Base-by-base conservation (phyloP, 2,113 vertebrate genomes). In the Blennius ocellaris region DNA sequence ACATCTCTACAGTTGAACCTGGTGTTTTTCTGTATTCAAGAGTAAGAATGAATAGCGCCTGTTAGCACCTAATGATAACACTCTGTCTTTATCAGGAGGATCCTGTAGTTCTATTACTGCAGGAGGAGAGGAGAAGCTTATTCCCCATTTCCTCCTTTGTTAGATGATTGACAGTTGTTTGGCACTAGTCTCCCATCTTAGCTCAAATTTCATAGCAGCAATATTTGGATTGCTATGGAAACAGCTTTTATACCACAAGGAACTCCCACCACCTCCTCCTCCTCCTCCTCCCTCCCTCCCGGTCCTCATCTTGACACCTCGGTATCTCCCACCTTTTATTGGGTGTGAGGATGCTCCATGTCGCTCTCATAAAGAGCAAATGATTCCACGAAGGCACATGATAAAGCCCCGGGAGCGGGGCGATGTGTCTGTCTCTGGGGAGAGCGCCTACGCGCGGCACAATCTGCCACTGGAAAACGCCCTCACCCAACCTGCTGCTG, bases 171-270 rank as follows among this genome's bases (percentile, higher is more conserved):
- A 90, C 63, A 44, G 80, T 49, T 30, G 40, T 58, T 85, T 82
- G 88, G 85, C 84, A 63, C 72, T 16, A 59, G 71, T 65, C 69
- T 88, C 58, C 75, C 39, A 54, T 81, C 78, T 68, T 56, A 52
- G 40, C 76, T 88, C 77, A 66, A 11, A 78, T 86, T 76, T 89
- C 75, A 80, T 57, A 56, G 80, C 73, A 66, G 80, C 69, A 80
- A 87, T 82, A 90, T 90, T 88, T 87, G 82, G 80, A 92, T 93
- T 85, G 86, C 92, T 89, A 92, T 92, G 92, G 92, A 68, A 92
- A 92, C 91, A 71, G 85, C 83, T 75, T 57, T 87, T 69, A 78
- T 76, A 70, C 57, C 16, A 76, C 37, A 44, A 69, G 39, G 53
- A 30, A 10, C 62, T 62, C 45, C n/a, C 53, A 37, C 4, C 1